Evolutionary conservation across 2,888 invertebrate species (phyloP), one percentile per base, ranked within the genome.

Genomic region (Lithophane socia): DNA sequence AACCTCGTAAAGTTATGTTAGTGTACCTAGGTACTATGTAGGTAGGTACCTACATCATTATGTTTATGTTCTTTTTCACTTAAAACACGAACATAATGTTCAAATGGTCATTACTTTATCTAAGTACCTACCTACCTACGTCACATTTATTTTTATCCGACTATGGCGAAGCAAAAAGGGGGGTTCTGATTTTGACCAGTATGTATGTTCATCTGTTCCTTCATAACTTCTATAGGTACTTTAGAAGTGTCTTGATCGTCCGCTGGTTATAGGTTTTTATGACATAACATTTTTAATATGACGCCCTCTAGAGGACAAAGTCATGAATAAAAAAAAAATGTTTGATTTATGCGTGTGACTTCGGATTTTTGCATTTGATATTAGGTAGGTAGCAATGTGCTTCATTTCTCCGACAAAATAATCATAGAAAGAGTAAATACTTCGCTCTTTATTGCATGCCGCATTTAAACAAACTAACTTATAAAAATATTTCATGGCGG

Each of bases 61-160:
- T 10, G 52, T 79, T 79, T 61, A 79, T 77, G 49, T 52, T n/a
- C 21, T 37, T 79, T 73, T 52, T 58, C 73, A 64, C 67, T 79
- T 64, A 58, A 66, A 78, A 66, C 60, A 47, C 37, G 9, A 52
- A 60, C 16, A 52, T 65, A 16, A 65, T 65, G 37, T 47, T n/a
- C 44, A 47, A 73, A 29, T 47, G 29, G 24, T 52, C 7, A 16
- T 49, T 66, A 66, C n/a, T 4, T 65, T 58, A 64, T 3, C n/a
- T 9, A n/a, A 52, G 52, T 24, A 9, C 13, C 7, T 18, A 24
- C 16, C 7, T 2, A 2, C 2, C 2, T 18, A 49, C 18, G 8
- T 21, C 21, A 21, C 16, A 70, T 18, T n/a, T 37, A 70, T 70
- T 44, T 47, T 64, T 21, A 37, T 2, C 37, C 37, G 37, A 37